These are phyloP conservation scores for Xestia c-nigrum DNA, from an alignment of 2,888 invertebrate genomes.

Conservation along the genomic window DNA sequence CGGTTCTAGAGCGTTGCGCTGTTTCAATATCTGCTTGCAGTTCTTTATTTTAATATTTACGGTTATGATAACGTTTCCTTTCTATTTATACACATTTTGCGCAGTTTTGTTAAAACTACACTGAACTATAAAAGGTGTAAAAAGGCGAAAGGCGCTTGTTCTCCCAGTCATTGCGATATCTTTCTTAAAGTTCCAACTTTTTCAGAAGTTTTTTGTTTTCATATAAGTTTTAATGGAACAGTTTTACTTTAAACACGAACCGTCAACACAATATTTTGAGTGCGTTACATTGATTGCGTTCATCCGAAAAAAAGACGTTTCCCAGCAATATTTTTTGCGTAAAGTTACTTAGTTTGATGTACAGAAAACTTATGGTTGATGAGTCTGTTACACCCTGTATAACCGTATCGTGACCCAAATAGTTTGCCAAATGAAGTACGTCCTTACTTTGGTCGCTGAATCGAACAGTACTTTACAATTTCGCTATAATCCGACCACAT, in stretches of 20 bases:
- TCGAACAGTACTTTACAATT: slow-evolving; percentile 21
- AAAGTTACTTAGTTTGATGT: too few relatives aligned
- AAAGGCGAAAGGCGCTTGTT: too few relatives aligned
- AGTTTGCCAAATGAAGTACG: slow-evolving; percentile 9
- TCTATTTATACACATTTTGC: background rate
- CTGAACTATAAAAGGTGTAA: background rate
- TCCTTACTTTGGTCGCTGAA: slow-evolving; percentile 1
- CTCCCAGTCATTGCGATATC: too few relatives aligned
- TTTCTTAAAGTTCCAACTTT: too few relatives aligned
- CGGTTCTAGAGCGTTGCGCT: slow-evolving; percentile 15
- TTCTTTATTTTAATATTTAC: slow-evolving; percentile 25
- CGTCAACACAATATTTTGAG: too few relatives aligned
- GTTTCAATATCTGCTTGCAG: slow-evolving; percentile 31
- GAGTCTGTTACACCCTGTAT: background rate
- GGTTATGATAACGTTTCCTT: background rate
- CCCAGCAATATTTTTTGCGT: too few relatives aligned
- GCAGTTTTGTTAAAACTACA: slow-evolving; percentile 1
- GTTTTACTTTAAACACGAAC: too few relatives aligned
- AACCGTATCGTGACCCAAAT: slow-evolving; percentile 8
- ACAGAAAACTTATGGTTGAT: too few relatives aligned
- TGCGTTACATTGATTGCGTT: too few relatives aligned
- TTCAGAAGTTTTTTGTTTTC: too few relatives aligned
- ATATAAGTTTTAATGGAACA: too few relatives aligned
- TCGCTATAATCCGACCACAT: slow-evolving; percentile 35
- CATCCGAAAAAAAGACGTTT: too few relatives aligned